Conservation (phyloP, 2,888 invertebrate genomes). For the Trichogramma dendrolimi region DNA sequence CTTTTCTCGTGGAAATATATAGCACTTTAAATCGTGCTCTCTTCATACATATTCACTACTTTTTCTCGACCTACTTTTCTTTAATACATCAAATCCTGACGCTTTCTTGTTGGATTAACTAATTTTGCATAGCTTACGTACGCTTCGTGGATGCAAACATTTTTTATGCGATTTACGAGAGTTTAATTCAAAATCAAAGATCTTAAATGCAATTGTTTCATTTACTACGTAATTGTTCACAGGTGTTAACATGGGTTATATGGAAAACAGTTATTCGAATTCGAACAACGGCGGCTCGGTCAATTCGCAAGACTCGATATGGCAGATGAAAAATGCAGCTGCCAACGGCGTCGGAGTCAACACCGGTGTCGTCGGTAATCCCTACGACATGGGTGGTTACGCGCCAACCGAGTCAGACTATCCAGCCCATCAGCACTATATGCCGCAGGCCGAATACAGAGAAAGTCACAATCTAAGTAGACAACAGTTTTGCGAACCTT, state of each 20-base stretch:
- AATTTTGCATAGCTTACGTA: too few species aligned
- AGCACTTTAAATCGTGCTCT: too few species aligned
- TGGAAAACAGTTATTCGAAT: conserved; percentile 88
- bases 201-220: not conserved
- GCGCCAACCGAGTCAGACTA: conserved; percentile 75
- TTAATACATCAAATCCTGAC: too few species aligned
- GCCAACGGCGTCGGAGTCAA: conserved; percentile 62
- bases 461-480: conserved; percentile 78
- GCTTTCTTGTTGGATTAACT: too few species aligned
- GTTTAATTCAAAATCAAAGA: not conserved
- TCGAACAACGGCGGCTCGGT: conserved; percentile 94
- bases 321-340: conserved; percentile 91
- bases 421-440: conserved; percentile 77
- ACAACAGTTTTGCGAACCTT: conserved; percentile 85
- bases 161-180: not conserved
- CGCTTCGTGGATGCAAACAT: too few species aligned
- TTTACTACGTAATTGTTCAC: conserved; percentile 33
- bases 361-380: conserved; percentile 62
- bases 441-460: conserved; percentile 67
- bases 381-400: conserved; percentile 80
- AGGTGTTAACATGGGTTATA: conserved; percentile 86
- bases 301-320: conserved; percentile 88
- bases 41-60: too few species aligned
- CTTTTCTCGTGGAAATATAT: too few species aligned
- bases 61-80: too few species aligned